Base-by-base conservation (phyloP, 1,140 invertebrate genomes). In the Charaxes varanes region DNA sequence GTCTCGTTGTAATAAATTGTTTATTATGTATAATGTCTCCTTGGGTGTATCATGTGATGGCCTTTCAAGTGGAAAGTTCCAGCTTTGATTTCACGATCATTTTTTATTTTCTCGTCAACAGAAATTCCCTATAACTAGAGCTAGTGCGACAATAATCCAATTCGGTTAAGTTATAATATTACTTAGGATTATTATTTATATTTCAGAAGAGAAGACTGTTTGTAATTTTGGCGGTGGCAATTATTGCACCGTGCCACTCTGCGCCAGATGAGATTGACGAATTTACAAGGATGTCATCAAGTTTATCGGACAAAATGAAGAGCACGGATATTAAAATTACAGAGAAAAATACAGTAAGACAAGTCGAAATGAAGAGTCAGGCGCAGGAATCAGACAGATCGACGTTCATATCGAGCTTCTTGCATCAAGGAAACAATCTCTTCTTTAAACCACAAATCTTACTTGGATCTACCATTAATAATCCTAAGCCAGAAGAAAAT, bases 371-470 rank as follows among this genome's bases (percentile, higher is more conserved):
- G 2, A 31, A 31, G 18, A 8, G 7, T 2, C 11, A 31, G 11
- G 8, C 15, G 2, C 11, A 31, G 11, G 8, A 4, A 5, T 17
- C 37, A 14, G 1, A n/a, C 12, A 2, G 11, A 4, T 18, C 26
- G 2, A n/a, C 51, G 10, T 21, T 47, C 6, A 18, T 41, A 4
- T 23, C 35, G 3, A 28, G 48, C n/a, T 42, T 60, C 14, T 14
- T 50, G 3, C 55, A 55, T 19, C 43, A 64, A 37, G 62, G 58
- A 17, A 44, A 50, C 5, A 64, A 64, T 32, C 41, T 61, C 5
- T 61, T 58, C 27, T 60, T 54, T 32, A 52, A 58, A 13, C 53
- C 64, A 45, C 43, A 58, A 37, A 34, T 57, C 13, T 22, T 22
- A 21, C 11, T 44, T 12, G 14, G 34, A 11, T 16, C 22, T 18